phyloP scores from a whole-genome alignment of 37 sponge, comb jelly and placozoan species.

The Cliona cf. orientalis region DNA sequence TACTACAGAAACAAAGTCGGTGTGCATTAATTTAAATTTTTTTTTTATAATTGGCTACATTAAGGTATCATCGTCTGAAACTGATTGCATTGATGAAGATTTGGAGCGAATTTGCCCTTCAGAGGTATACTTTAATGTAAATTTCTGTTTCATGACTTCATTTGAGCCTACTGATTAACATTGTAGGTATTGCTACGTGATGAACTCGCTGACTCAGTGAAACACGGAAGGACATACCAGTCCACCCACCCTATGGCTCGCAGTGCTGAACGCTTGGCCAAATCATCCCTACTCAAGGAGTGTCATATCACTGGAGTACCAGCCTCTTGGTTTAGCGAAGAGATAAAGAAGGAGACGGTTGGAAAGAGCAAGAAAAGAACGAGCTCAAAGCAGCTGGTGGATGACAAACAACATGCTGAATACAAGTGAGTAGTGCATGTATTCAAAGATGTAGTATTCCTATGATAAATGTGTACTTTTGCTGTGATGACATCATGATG shows the following conservation, averaged over 20 bases:
- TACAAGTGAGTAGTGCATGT: too few relatives aligned
- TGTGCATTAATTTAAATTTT: too few relatives aligned
- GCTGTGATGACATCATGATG: too few relatives aligned
- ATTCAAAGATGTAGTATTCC: too few relatives aligned
- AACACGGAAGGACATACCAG: neutral
- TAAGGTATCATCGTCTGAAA: slow-evolving; percentile 36
- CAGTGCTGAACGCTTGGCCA: slow-evolving; percentile 21
- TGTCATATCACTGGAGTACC: slow-evolving; percentile 72
- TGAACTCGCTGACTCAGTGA: neutral
- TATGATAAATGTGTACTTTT: too few relatives aligned
- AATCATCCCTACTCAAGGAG: slow-evolving; percentile 51
- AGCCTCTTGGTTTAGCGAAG: slow-evolving; percentile 39
- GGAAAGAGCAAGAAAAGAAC: neutral
- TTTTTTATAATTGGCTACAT: neutral
- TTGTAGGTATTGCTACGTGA: slow-evolving; percentile 54
- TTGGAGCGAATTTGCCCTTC: slow-evolving; percentile 81
- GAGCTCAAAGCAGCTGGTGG: too few relatives aligned
- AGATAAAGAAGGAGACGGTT: neutral
- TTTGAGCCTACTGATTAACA: neutral
- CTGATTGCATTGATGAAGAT: slow-evolving; percentile 59
- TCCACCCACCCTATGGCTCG: neutral
- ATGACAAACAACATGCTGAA: too few relatives aligned
- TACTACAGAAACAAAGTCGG: too few relatives aligned
- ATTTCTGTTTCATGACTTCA: neutral
- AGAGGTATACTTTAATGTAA: slow-evolving; percentile 52